Percentiles rank a stretch among this genome's conserved stretches.
Conservation (phyloP, 1,140 invertebrate species). For the Cherax destructor region DNA sequence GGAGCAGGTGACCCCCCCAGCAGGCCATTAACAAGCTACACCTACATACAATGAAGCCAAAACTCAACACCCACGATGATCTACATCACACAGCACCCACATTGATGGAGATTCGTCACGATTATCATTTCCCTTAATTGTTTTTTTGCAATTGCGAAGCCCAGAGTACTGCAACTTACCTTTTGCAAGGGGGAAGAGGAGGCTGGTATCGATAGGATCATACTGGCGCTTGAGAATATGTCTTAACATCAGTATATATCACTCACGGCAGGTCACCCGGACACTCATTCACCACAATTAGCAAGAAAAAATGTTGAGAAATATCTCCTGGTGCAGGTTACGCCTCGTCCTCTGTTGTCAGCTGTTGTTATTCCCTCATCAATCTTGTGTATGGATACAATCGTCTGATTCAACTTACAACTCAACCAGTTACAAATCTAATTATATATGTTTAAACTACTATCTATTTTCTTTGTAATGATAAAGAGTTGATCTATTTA, state of each 20-base stretch:
- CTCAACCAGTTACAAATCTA: background rate
- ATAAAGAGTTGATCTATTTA: background rate
- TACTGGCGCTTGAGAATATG: conserved; percentile 50
- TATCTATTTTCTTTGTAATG: background rate
- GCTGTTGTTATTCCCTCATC: background rate
- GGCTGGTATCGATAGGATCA: conserved; percentile 38
- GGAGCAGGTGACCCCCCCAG: too few relatives aligned
- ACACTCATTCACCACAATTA: conserved; percentile 4
- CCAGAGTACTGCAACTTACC: background rate
- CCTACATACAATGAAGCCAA: background rate
- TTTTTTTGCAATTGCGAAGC: background rate
- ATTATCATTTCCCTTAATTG: too few relatives aligned
- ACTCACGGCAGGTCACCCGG: background rate
- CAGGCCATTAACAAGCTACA: background rate
- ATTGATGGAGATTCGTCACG: too few relatives aligned
- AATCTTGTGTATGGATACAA: background rate
- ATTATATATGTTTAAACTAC: background rate
- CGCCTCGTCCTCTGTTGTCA: background rate
- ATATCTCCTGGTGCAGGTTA: background rate
- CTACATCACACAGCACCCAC: too few relatives aligned
- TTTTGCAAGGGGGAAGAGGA: conserved; percentile 35
- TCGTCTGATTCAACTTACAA: background rate
- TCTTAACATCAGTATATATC: conserved; percentile 41
- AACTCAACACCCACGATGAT: too few relatives aligned
- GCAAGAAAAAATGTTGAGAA: background rate